Evolutionary conservation across 2,113 vertebrate species (phyloP), one percentile per base, ranked within the genome.

Genomic region (Aspidoscelis tigris): DNA sequence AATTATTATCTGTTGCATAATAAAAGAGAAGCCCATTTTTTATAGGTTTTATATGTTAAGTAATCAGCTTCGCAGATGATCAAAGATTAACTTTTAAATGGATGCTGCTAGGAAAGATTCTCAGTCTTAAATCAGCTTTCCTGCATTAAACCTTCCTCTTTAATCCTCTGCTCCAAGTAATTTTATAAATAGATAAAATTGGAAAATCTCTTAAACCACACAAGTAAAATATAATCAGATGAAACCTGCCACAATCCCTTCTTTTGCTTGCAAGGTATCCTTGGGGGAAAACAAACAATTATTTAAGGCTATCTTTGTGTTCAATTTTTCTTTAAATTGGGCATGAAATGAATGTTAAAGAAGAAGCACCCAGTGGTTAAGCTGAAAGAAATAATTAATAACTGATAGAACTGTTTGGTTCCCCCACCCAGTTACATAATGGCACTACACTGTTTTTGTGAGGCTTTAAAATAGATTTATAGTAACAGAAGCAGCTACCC

Each of bases 161-260:
- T 93, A 94, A 93, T 93, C 88, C 70, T 76, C 84, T 89, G 84
- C 84, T 89, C 83, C 87, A 93, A 90, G 92, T 93, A 93, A 94
- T 92, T 96, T 92, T 93, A 87, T 89, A 94, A 94, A 93, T 88
- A 92, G 91, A 93, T 93, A 91, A 92, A 94, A 94, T 86, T 92
- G 89, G 89, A 92, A 94, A 93, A 93, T 92, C 91, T 93, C 92
- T 94, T 92, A 93, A 93, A 90, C 83, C 88, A 88, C 64, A 79
- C 53, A 84, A 88, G 65, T 92, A 88, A 87, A 93, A 91, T 84
- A 92, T 47, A 87, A 92, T 77, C 87, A 88, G 92, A 90, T 83
- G 86, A 91, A 4, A 14, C 87, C 80, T 83, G 80, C 10, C 74
- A 69, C 78, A 79, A 83, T 91, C 71, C 85, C 90, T 80, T 75